Evolutionary conservation across 1,140 invertebrate genomes (phyloP).

Genomic region (Neotoxoptera formosana): DNA sequence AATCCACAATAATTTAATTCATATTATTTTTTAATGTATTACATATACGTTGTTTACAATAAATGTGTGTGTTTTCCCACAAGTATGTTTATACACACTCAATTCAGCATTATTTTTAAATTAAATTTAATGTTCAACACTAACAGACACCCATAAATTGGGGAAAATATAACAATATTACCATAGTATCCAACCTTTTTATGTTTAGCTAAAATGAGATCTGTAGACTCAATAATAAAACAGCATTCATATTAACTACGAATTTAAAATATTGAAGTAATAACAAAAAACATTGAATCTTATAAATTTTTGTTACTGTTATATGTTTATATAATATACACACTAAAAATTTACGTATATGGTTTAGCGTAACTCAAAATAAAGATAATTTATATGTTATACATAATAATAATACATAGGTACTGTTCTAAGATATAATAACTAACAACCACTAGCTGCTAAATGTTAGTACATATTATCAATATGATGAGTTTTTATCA

Average conservation of each 20-base stretch:
- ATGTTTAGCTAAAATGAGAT: background rate
- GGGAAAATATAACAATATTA: background rate
- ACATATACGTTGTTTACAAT: background rate
- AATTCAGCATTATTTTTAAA: background rate
- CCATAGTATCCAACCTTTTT: background rate
- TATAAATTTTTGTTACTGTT: background rate
- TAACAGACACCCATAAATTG: background rate
- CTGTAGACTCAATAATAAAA: background rate
- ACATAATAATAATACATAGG: background rate
- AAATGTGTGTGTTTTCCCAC: background rate
- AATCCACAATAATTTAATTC: background rate
- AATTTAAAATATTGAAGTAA: background rate
- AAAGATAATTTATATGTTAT: background rate
- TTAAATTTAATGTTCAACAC: background rate
- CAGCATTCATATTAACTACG: background rate
- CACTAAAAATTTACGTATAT: background rate
- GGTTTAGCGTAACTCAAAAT: background rate
- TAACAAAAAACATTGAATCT: background rate
- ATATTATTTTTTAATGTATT: background rate
- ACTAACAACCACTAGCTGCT: background rate
- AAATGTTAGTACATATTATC: background rate
- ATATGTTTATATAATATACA: background rate
- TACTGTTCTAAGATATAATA: background rate
- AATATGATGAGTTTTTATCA: no score
- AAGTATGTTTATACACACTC: background rate